Percentiles rank a stretch among this genome's conserved stretches.
Evolutionary conservation across 2,888 invertebrate species (phyloP).

Genomic region (Anagyrus pseudococci): DNA sequence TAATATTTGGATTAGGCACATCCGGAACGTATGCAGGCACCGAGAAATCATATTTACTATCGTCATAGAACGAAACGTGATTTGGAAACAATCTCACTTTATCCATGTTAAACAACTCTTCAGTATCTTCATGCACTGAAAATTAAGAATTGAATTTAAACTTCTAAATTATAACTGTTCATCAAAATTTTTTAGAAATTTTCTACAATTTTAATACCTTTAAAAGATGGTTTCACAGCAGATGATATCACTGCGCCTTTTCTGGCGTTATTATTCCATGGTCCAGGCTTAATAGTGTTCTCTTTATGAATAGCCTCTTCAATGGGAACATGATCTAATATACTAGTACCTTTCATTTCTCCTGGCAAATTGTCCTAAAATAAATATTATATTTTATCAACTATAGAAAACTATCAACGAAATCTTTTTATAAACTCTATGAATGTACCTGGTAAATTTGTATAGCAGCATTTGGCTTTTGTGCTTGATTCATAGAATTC

Average conservation of each 20-base stretch:
- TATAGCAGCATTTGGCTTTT: conserved; percentile 65
- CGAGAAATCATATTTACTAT: conserved; percentile 48
- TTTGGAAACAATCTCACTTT: conserved; percentile 54
- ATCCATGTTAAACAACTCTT: conserved; percentile 47
- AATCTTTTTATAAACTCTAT: conserved; percentile 4
- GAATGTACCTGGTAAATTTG: conserved; percentile 67
- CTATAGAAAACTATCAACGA: neutral
- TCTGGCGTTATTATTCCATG: conserved; percentile 68
- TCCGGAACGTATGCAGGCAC: conserved; percentile 54
- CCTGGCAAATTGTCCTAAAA: conserved; percentile 49
- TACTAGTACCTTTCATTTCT: conserved; percentile 61
- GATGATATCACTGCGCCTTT: conserved; percentile 56
- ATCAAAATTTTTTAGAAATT: conserved; percentile 16
- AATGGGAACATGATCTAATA: conserved; percentile 67
- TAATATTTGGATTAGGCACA: conserved; percentile 48
- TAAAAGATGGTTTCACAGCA: conserved; percentile 60
- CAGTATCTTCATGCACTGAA: conserved; percentile 70
- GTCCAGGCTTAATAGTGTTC: conserved; percentile 74
- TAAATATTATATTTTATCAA: conserved; percentile 9
- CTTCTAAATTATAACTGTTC: conserved; percentile 4
- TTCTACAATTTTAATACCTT: conserved; percentile 62
- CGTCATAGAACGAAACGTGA: conserved; percentile 53
- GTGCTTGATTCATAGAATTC: conserved; percentile 52
- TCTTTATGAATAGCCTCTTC: conserved; percentile 69
- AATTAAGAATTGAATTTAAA: conserved; percentile 22